Evolutionary conservation across 2,113 vertebrate genomes (phyloP).

Genomic region (Thryonomys swinderianus): DNA sequence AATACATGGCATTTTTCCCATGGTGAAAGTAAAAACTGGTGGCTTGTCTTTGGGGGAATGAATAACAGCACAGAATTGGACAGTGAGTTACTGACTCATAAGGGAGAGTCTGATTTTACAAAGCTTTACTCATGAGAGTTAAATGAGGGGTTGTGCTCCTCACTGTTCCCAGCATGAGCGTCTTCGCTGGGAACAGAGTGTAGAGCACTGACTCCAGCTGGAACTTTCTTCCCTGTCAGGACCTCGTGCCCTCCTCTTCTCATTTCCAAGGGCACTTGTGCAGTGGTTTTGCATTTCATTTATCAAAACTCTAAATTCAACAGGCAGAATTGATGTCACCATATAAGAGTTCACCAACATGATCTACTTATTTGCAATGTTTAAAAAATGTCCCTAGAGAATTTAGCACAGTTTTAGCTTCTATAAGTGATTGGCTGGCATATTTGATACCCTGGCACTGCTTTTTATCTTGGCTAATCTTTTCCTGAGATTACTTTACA

Average conservation of each 20-base stretch:
- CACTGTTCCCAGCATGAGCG: background rate
- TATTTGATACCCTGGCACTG: conserved; percentile 42
- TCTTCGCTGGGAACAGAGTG: background rate
- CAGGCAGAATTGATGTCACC: conserved; percentile 48
- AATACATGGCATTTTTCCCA: background rate
- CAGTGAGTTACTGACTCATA: background rate
- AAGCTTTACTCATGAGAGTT: background rate
- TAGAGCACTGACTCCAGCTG: background rate
- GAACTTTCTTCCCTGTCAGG: background rate
- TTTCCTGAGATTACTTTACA: conserved; percentile 66
- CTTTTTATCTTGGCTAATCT: conserved; percentile 63
- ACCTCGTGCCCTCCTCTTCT: background rate
- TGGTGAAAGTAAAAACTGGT: conserved; percentile 10
- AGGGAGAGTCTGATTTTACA: background rate
- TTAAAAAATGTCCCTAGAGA: background rate
- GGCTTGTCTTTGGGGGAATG: conserved; percentile 16
- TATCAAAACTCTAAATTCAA: conserved; percentile 62
- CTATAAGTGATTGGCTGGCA: conserved; percentile 28
- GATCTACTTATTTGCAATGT: conserved; percentile 50
- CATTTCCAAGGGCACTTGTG: conserved; percentile 53
- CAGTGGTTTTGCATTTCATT: conserved; percentile 55
- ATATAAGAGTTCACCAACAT: conserved; percentile 22
- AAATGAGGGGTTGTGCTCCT: background rate
- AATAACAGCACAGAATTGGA: conserved; percentile 40
- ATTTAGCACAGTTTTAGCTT: conserved; percentile 41